Evolutionary conservation across 2,888 invertebrate genomes (phyloP), one percentile per base, ranked within the genome.

Genomic region (Perizoma affinitatum): DNA sequence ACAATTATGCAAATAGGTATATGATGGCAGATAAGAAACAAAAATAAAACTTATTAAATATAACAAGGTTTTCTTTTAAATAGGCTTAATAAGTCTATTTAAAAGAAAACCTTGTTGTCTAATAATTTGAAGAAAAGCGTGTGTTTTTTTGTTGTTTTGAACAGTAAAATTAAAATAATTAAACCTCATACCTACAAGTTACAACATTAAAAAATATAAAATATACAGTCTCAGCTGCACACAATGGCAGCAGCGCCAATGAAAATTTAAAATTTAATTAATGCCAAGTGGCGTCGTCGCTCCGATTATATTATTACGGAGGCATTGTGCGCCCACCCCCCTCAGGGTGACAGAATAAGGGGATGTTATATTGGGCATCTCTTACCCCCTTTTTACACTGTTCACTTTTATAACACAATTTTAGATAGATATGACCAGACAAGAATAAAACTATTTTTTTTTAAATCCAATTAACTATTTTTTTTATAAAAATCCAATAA

Each of bases 191-290:
- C 41, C 10, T 6, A 43, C 43, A 40, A 34, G 34, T 34, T 11
- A 5, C 49, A 11, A 61, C 53, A 57, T 50, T 47, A 54, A 54
- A 51, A 44, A 58, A 44, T n/a, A n/a, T n/a, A n/a, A n/a, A n/a
- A n/a, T n/a, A n/a, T n/a, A 53, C 45, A 54, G 42, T 50, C 35
- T n/a, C 42, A 38, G 6, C 1, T 0, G 8, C 11, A 5, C 40
- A 61, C 47, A 61, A 50, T 42, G 36, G 49, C 48, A 44, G 11
- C 54, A 55, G 41, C 72, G 72, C 72, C 81, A 82, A 87, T 87
- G 88, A 82, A 87, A 86, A 90, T 89, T 88, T 90, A 86, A 88
- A 90, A 88, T 90, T 90, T 87, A 90, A 90, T 90, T 90, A 90
- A 90, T 88, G 79, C 83, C 86, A 86, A 88, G 88, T 88, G 86